Evolutionary conservation across 2,113 vertebrate genomes (phyloP).

Genomic region (Hemicordylus capensis): DNA sequence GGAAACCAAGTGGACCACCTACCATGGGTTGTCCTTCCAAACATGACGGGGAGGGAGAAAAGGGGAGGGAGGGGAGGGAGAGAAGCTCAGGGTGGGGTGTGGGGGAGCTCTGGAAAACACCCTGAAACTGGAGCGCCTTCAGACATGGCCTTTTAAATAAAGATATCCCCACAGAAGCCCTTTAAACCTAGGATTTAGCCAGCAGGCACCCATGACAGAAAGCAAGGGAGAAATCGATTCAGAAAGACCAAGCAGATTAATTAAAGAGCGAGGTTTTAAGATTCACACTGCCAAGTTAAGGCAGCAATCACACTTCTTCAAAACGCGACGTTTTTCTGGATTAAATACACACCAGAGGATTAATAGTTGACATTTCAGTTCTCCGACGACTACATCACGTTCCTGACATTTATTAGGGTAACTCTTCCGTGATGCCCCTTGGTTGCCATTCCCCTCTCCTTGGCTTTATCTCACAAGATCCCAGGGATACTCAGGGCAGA

Average conservation of each 20-base stretch:
- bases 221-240: constrained; percentile 56
- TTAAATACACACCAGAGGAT: constrained; percentile 58
- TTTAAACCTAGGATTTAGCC: constrained; percentile 52
- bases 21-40: constrained; percentile 56
- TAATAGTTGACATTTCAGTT: constrained; percentile 57
- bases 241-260: constrained; percentile 69
- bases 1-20: constrained; percentile 72
- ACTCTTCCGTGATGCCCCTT: neutral
- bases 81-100: neutral
- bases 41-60: constrained; percentile 19
- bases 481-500: neutral
- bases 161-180: constrained; percentile 54
- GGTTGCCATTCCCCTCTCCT: neutral
- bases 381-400: constrained; percentile 47
- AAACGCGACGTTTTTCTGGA: constrained; percentile 45
- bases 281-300: constrained; percentile 48
- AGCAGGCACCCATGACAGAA: neutral
- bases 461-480: neutral
- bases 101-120: constrained; percentile 53
- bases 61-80: neutral
- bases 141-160: constrained; percentile 71
- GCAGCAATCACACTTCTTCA: constrained; percentile 55
- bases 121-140: constrained; percentile 61
- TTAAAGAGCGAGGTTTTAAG: constrained; percentile 66
- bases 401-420: constrained; percentile 14